A percentile compares a stretch with the other conserved stretches of the same genome.
These are phyloP conservation scores for Pica pica DNA, from an alignment of 2,113 vertebrate species.

Conservation along the genomic window DNA sequence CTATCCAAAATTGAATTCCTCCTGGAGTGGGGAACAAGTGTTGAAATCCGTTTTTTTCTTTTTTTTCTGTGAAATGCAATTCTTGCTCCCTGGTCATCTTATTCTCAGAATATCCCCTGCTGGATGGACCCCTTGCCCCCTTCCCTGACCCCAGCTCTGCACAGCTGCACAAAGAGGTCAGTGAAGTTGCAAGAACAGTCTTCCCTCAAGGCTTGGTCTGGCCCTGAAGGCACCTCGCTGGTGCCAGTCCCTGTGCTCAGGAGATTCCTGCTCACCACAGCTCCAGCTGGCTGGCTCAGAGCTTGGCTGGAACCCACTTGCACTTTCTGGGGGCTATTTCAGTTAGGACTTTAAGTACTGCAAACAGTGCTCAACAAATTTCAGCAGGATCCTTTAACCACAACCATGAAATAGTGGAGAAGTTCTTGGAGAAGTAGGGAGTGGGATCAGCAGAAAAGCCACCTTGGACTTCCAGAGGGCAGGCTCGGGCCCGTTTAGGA, in stretches of 20 bases:
- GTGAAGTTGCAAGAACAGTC: neutral
- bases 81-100: neutral
- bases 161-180: neutral
- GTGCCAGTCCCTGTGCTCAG: neutral
- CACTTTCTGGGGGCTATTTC: neutral
- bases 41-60: neutral
- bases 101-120: neutral
- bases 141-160: neutral
- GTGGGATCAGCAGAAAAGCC: neutral
- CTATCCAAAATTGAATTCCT: neutral
- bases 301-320: rapidly evolving
- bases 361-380: neutral
- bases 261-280: neutral
- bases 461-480: neutral
- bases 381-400: neutral
- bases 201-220: neutral
- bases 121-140: neutral
- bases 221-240: neutral
- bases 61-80: neutral
- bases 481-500: neutral
- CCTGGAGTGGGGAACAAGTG: neutral
- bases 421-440: neutral
- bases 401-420: neutral
- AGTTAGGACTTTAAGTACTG: neutral
- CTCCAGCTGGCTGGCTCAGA: neutral